Evolutionary conservation across 2,797 vertebrate genomes (phyloP).

Genomic region (Antrozous pallidus): DNA sequence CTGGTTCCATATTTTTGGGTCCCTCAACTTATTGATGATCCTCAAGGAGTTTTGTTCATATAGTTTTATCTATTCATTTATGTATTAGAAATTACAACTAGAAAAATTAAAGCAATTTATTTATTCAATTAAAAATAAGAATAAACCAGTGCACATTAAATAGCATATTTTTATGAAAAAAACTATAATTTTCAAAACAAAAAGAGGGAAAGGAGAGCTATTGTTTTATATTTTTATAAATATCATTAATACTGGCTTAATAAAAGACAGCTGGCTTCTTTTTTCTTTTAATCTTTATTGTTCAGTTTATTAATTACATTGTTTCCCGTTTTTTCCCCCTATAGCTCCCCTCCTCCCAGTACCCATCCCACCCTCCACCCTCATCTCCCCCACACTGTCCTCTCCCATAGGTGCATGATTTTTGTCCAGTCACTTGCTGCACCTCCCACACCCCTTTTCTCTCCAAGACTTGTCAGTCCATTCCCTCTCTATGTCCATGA

Average conservation of each 20-base stretch:
- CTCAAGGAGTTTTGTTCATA: neutral
- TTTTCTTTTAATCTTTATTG: too few species aligned
- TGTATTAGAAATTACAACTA: neutral
- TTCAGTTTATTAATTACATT: too few species aligned
- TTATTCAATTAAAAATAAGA: slow-evolving; percentile 8
- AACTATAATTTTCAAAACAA: neutral
- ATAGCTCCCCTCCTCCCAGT: too few species aligned
- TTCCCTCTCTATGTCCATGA: too few species aligned
- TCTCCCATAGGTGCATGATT: too few species aligned
- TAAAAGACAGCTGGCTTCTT: slow-evolving; percentile 3
- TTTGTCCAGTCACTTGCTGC: too few species aligned
- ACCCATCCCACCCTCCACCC: too few species aligned
- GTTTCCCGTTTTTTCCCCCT: too few species aligned
- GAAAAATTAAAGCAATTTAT: neutral
- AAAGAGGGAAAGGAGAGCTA: neutral
- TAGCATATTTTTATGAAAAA: neutral
- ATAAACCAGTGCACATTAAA: neutral
- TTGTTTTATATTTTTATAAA: neutral
- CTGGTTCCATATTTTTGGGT: neutral
- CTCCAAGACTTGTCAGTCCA: too few species aligned
- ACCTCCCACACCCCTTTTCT: too few species aligned
- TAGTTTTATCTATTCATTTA: neutral
- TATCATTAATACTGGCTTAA: neutral
- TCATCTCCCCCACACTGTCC: too few species aligned
- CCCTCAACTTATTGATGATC: neutral